Evolutionary conservation across 30 jellyfish, hydroid and myxozoan species (phyloP), one percentile per base, ranked within the genome.

Genomic region (Cassiopea xamachana): DNA sequence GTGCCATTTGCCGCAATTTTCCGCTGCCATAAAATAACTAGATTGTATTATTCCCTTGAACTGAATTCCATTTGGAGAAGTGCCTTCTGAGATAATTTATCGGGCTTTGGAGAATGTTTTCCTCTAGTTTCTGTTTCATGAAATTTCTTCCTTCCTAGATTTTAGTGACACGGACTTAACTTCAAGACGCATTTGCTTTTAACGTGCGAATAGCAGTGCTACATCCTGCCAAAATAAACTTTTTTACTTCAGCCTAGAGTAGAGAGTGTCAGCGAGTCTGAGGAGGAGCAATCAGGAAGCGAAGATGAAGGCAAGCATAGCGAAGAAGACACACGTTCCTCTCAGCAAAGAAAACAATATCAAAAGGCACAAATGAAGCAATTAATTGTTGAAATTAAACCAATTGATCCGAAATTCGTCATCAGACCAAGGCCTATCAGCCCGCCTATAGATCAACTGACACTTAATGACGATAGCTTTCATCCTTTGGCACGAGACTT

Each of bases 391-490:
- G 83, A 45, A 12, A 50, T 72, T 19, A 60, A 12, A 3, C 62
- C 86, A 1, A 18, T 76, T 1, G 87, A 77, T 17, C 93, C 97
- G 44, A 84, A 83, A 47, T 51, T 70, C 46, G 93, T 83, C n/a
- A 82, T 84, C 83, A 75, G 97, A 71, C 97, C 97, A 13, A 79
- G 92, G 73, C 94, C 97, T 4, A 58, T 91, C 46, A 67, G 86
- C 0, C 97, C 97, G 18, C 89, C 90, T 10, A 81, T 90, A 45
- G 88, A 86, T 62, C 78, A 80, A 49, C 72, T 85, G n/a, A 27
- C 18, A 83, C 76, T 68, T 67, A 89, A 2, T 27, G 98, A 91
- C 69, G 86, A 80, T 55, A 51, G 45, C 18, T 8, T 16, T 10
- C 93, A 79, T 55, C 89, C 84, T 7, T 60, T 93, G 43, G 81